Evolutionary conservation across 1,140 invertebrate genomes (phyloP), one percentile per base, ranked within the genome.

Genomic region (Wasmannia auropunctata): DNA sequence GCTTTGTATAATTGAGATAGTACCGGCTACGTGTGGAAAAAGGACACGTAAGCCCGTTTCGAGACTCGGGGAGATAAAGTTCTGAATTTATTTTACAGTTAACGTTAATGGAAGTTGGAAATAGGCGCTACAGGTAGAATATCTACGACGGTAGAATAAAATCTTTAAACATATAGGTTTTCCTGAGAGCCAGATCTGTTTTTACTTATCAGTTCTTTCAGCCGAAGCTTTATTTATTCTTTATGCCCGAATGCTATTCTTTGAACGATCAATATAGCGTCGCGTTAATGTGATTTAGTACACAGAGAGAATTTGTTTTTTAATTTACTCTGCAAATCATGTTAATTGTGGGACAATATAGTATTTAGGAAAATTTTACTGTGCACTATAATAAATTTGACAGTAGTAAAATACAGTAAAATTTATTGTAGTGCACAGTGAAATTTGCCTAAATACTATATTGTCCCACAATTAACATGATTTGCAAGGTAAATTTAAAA

Each of bases 1-100:
- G 28, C 28, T 14, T 25, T 72, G 79, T 70, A 72, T 74, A 83
- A 83, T 74, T 58, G 65, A 58, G 37, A 81, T 19, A 25, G 22
- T 37, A 16, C 19, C 28, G 31, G 22, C 11, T 40, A 19, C 5
- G 25, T 11, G 43, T 8, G 76, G 19, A 80, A 49, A 80, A 69
- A 43, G 37, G 31, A 67, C 31, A 28, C 8, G 0, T 7, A 37
- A 69, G 19, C 62, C 14, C 58, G 28, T 34, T 49, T 76, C 16
- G 19, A 25, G 37, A n/a, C 14, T n/a, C 43, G 16, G 31, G 49
- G 16, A 49, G 31, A 79, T 79, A 67, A 79, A 51, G 10, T 79
- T 19, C 8, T 7, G 28, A 49, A n/a, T 67, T 67, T 46, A 43
- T 19, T 31, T 43, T 40, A 40, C 10, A 25, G n/a, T 43, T 76